Evolutionary conservation across 2,888 invertebrate genomes (phyloP).

Genomic region (Pyrochroa serraticornis): DNA sequence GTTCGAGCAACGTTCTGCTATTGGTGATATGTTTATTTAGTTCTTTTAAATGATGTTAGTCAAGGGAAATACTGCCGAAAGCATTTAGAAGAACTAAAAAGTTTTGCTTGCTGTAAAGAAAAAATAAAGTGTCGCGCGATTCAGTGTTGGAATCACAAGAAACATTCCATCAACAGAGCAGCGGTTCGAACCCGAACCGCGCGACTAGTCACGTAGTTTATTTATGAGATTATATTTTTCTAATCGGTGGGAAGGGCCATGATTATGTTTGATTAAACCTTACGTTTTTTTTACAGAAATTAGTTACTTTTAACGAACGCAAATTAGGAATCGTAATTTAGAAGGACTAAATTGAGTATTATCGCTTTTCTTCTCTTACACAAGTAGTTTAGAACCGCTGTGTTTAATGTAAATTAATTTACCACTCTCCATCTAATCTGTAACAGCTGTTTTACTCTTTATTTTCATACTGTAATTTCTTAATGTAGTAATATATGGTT

Average conservation of each 20-base stretch:
- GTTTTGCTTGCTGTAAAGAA: conserved; percentile 12
- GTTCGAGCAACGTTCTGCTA: too few relatives aligned
- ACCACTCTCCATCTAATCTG: background rate
- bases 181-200: background rate
- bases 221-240: conserved; percentile 17
- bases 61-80: conserved; percentile 27
- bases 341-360: conserved; percentile 27
- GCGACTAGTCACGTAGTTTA: background rate
- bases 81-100: conserved; percentile 35
- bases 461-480: conserved; percentile 30
- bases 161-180: conserved; percentile 14
- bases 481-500: conserved; percentile 29
- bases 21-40: conserved; percentile 25
- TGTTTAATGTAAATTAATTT: conserved; percentile 18
- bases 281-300: conserved; percentile 3
- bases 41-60: conserved; percentile 35
- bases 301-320: background rate
- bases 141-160: background rate
- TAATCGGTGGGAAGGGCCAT: conserved; percentile 12
- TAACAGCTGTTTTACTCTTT: conserved; percentile 14
- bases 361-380: conserved; percentile 19
- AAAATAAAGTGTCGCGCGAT: background rate
- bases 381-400: conserved; percentile 9
- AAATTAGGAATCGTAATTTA: conserved; percentile 23
- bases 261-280: conserved; percentile 10